Base-by-base conservation (phyloP, 1,140 invertebrate species). In the Cecropterus lyciades region DNA sequence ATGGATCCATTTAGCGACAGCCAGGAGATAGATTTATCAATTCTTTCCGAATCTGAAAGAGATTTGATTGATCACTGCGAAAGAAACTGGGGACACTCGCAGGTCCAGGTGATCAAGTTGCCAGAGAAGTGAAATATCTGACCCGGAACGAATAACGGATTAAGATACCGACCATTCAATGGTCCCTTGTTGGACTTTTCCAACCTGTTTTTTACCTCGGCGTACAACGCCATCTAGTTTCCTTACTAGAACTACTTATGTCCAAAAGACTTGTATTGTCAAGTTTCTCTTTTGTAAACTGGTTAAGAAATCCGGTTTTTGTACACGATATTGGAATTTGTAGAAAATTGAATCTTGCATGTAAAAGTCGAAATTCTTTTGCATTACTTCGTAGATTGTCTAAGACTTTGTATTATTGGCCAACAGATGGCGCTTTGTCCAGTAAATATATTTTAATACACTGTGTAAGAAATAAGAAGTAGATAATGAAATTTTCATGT, bases 41-140 rank as follows among this genome's bases (percentile, higher is more conserved):
- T 80, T 24, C 71, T 92, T 1, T 85, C 91, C 3, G 92, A 92
- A 24, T 71, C 91, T 0, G 94, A 94, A 65, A 93, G 86, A 73
- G 82, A 92, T 60, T 62, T 94, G 57, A 91, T 93, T 30, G 92
- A 94, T 55, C 92, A 93, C 77, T 94, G 94, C 68, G 93, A 94
- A 65, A 85, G 81, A n/a, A 92, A 89, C 69, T 94, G 93, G 93
- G 93, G 91, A 59, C 82, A 85, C 49, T 84, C 91, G 2, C 85
- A 92, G 43, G 84, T 92, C 45, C 93, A 93, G 62, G 91, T 94
- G 65, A 92, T 94, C 51, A 92, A 93, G 79, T 71, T 94, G 56
- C 94, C 94, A 15, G 92, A 93, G 65, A 92, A 94, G 87, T 94
- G 93, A 91, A 82, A 45, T 45, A 15, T 37, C 33, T 49, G n/a